Evolutionary conservation across 2,797 vertebrate species (phyloP).

Genomic region (Allochrocebus solatus): DNA sequence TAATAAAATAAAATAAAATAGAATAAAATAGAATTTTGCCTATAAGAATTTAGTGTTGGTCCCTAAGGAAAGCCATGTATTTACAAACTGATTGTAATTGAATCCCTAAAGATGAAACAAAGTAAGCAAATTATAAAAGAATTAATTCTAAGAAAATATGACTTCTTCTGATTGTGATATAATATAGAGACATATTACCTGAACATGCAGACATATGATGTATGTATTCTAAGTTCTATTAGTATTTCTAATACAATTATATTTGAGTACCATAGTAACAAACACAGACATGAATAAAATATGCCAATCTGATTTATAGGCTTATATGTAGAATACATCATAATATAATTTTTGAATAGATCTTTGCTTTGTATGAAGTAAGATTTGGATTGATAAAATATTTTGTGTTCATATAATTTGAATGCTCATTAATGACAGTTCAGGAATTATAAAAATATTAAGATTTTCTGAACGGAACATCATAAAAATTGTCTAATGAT

Average conservation of each 20-base stretch:
- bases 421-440: background rate
- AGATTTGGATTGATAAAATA: background rate
- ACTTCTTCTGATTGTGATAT: background rate
- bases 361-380: background rate
- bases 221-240: background rate
- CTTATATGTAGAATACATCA: background rate
- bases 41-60: background rate
- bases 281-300: background rate
- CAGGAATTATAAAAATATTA: background rate
- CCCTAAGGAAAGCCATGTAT: background rate
- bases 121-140: background rate
- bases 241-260: background rate
- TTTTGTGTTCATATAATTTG: background rate
- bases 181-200: background rate
- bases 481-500: background rate
- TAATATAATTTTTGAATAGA: background rate
- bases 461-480: background rate
- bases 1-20: too few species aligned
- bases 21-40: too few species aligned
- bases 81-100: background rate
- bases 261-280: background rate
- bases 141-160: background rate
- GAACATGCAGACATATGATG: background rate
- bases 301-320: background rate
- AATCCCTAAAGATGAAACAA: background rate